Percentiles rank a stretch among this genome's conserved stretches.
Evolutionary conservation across 2,888 invertebrate species (phyloP).

Genomic region (Bimastos eiseni): DNA sequence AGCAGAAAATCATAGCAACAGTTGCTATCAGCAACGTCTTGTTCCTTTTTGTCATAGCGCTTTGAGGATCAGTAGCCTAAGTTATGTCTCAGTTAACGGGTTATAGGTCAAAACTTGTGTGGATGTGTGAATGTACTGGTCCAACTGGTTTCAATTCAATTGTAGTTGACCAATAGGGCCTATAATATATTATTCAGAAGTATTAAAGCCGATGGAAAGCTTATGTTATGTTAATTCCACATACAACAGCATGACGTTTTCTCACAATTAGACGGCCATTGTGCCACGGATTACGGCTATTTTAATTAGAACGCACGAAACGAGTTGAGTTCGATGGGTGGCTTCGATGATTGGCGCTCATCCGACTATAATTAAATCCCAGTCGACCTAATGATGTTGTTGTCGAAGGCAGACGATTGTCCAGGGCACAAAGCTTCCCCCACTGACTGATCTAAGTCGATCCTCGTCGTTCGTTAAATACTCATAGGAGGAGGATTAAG

Average conservation of each 20-base stretch:
- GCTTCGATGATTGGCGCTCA: neutral
- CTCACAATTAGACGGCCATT: neutral
- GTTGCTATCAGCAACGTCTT: constrained; percentile 7
- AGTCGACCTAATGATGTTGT: neutral
- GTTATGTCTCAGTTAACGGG: neutral
- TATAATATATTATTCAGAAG: neutral
- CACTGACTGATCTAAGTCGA: neutral
- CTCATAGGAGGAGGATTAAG: neutral
- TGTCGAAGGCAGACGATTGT: neutral
- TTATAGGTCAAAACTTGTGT: too few species aligned
- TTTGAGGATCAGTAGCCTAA: neutral
- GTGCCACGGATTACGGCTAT: neutral
- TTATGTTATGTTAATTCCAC: neutral
- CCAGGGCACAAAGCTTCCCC: neutral
- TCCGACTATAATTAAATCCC: neutral
- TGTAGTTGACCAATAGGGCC: neutral
- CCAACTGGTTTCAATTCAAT: neutral
- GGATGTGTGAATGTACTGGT: neutral
- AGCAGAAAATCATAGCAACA: neutral
- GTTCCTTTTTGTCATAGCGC: neutral
- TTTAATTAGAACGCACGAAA: neutral
- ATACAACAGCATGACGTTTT: neutral
- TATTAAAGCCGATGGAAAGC: neutral
- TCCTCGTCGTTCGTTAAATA: neutral
- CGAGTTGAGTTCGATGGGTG: neutral